Conservation (phyloP, 2,113 vertebrate species). For the Sturnira hondurensis region DNA sequence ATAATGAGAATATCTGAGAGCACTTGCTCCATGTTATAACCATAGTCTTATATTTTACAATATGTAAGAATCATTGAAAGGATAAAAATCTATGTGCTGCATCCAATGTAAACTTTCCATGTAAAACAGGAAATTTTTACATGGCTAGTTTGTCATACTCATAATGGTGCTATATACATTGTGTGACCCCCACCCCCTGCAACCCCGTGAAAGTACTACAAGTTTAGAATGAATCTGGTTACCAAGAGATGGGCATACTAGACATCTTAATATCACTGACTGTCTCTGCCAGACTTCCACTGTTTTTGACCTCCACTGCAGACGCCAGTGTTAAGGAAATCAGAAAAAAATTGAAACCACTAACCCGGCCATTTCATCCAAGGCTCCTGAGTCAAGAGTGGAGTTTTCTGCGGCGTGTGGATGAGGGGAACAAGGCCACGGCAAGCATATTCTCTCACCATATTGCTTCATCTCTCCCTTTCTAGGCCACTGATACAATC, state of each 20-base stretch:
- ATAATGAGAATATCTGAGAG: background rate
- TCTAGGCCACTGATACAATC: background rate
- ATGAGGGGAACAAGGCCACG: accelerated
- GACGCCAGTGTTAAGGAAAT: background rate
- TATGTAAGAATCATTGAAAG: background rate
- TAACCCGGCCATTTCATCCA: too few relatives aligned
- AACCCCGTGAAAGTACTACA: background rate
- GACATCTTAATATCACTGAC: background rate
- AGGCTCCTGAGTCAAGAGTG: background rate
- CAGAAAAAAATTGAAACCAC: background rate
- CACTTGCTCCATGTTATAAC: background rate
- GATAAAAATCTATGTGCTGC: background rate
- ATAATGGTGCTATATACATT: too few relatives aligned
- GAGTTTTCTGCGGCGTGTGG: background rate
- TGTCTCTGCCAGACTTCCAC: background rate
- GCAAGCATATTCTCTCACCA: background rate
- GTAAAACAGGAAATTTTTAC: background rate
- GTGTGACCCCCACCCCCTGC: too few relatives aligned
- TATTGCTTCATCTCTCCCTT: background rate
- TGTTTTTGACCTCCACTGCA: background rate
- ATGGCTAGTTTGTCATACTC: background rate
- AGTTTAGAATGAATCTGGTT: background rate
- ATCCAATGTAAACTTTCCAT: background rate
- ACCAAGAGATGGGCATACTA: background rate
- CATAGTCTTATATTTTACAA: background rate